These are phyloP conservation scores for Mesorhabditis spiculigera DNA, from an alignment of 2,888 invertebrate genomes.

Conservation along the genomic window DNA sequence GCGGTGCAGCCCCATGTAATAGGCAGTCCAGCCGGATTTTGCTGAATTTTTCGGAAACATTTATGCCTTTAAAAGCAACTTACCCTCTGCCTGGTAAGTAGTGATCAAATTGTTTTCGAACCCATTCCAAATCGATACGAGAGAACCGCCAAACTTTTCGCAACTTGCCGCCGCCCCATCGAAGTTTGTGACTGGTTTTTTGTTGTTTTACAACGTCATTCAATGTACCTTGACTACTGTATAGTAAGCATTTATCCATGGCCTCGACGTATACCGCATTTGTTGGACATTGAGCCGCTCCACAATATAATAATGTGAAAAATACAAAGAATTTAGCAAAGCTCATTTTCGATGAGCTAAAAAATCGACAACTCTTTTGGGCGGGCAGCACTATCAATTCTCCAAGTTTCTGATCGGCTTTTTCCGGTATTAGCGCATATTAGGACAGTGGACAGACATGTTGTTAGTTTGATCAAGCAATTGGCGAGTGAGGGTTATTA, in stretches of 20 bases:
- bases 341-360: no score
- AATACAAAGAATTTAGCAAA: no score
- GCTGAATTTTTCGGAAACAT: no score
- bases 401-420: no score
- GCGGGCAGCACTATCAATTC: no score
- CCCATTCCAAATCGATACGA: not conserved
- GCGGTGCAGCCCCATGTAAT: not conserved
- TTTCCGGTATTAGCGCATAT: no score
- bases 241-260: not conserved
- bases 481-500: no score
- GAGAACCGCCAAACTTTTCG: conserved; percentile 3
- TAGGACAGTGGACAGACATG: no score
- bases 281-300: not conserved
- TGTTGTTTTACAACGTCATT: not conserved
- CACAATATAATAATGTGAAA: no score
- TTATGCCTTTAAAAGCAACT: no score
- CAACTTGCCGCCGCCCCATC: not conserved
- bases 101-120: not conserved
- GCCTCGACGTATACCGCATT: not conserved
- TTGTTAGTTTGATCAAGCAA: no score
- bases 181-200: conserved; percentile 5
- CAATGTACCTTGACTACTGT: not conserved
- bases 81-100: not conserved
- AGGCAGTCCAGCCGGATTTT: not conserved
- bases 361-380: no score